Base-by-base conservation (phyloP, 92 coral and sea anemone genomes). In the Metridium senile region DNA sequence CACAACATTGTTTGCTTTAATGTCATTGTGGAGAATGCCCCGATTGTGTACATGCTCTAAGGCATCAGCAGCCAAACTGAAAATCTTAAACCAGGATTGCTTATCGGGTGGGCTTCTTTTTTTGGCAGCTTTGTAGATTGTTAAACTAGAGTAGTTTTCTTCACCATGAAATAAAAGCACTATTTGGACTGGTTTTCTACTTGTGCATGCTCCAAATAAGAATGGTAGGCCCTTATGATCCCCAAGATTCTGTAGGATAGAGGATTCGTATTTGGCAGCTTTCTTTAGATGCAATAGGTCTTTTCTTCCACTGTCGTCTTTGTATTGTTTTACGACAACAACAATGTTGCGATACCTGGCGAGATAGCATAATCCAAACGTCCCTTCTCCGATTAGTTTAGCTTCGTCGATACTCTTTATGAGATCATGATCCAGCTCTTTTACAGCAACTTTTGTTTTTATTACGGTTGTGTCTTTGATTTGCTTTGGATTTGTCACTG, bases 201-300 rank as follows among this genome's bases (percentile, higher is more conserved):
- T 39, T 20, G 32, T 62, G 39, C 61, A 64, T 13, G 68, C 53
- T 18, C 91, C 91, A 78, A 82, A 87, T 18, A 78, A 43, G 23
- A 73, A 68, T 7, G 88, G 85, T 2, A 82, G 39, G 11, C 88
- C 79, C 26, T 79, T 79, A 27, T 78, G 92, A 35, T 87, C 85
- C 13, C 79, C 85, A 9, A 82, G 80, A n/a, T 46, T 33, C 19
- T 1, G 7, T 20, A 82, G 27, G 11, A 83, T 62, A 11, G 1
- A 22, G 4, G 84, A 84, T 13, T 82, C 81, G 34, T 59, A 47
- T 2, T 26, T 35, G 1, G 67, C 87, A 19, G 83, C 78, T 11
- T 61, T 65, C 54, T 70, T 26, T 18, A 78, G 70, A 31, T 58
- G 33, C 30, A 33, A 26, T 1, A 23, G 21, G 3, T 23, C 29